Evolutionary conservation across 1,140 invertebrate species (phyloP), one percentile per base, ranked within the genome.

Genomic region (Cotesia chilonis): DNA sequence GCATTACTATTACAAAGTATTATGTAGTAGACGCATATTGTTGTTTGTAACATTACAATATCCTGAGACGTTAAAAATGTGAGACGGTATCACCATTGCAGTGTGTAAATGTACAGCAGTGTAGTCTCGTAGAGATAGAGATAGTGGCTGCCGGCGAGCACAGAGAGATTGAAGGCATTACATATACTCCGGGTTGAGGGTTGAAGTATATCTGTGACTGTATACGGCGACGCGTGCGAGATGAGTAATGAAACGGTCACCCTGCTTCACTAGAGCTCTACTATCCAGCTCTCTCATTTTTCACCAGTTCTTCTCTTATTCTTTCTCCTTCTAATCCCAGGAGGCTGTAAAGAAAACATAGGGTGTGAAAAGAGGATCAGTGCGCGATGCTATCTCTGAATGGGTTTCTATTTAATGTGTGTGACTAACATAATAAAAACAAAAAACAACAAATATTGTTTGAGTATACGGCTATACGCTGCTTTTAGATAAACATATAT

Each of bases 211-310:
- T 66, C 14, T n/a, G 7, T 14, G 47, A 9, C 2, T 36, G 17
- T 12, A 65, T 41, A 65, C 47, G 12, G 4, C 51, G 52, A 64
- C 73, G 71, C 75, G 73, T 74, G 69, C 74, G 75, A 72, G 78
- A 79, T 79, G 77, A 80, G 78, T 79, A 80, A 80, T 79, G 77
- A 80, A 80, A 80, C 76, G 76, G 76, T 77, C 73, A 77, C 70
- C 68, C 41, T 47, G 41, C 41, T 10, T 47, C 41, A 63, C 75
- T 71, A 77, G 75, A 77, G 74, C 67, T 79, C 79, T 74, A 77
- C 71, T 78, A 80, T 55, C 41, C 10, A 9, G 41, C n/a, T 17
- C 17, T 57, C n/a, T 57, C n/a, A 57, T 57, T 57, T 14, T 57
- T 57, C 14, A 14, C 6, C 17, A 14, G 6, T 57, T 57, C 14